Percentiles rank a stretch among this genome's conserved stretches.
These are phyloP conservation scores for Meriones unguiculatus DNA, from an alignment of 2,113 vertebrate species.

Conservation along the genomic window DNA sequence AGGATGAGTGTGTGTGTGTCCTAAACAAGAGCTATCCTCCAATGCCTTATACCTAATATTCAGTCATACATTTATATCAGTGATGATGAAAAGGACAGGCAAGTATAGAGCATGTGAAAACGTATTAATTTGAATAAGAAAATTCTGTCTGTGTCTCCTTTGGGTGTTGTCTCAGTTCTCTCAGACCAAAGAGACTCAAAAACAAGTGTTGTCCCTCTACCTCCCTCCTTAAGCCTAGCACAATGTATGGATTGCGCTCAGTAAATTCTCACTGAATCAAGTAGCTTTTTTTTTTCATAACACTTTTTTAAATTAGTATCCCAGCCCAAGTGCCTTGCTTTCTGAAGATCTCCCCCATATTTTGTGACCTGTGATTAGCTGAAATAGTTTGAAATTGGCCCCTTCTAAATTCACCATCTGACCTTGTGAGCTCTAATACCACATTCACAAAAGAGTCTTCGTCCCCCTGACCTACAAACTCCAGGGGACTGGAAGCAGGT, in stretches of 20 bases:
- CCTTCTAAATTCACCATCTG: background rate
- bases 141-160: background rate
- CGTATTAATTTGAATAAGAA: background rate
- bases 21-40: background rate
- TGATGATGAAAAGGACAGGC: background rate
- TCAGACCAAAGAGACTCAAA: background rate
- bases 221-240: background rate
- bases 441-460: background rate
- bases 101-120: background rate
- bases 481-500: background rate
- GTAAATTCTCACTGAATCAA: background rate
- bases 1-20: background rate
- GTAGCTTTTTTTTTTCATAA: background rate
- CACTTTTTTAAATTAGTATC: background rate
- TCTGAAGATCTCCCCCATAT: background rate
- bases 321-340: background rate
- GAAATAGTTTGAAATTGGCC: slow-evolving; percentile 5
- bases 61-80: background rate
- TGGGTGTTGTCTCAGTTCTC: background rate
- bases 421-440: background rate
- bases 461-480: background rate
- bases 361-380: background rate
- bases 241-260: background rate
- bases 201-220: background rate
- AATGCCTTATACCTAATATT: background rate